Evolutionary conservation across 2,888 invertebrate species (phyloP).

Genomic region (Melinaea menophilus): DNA sequence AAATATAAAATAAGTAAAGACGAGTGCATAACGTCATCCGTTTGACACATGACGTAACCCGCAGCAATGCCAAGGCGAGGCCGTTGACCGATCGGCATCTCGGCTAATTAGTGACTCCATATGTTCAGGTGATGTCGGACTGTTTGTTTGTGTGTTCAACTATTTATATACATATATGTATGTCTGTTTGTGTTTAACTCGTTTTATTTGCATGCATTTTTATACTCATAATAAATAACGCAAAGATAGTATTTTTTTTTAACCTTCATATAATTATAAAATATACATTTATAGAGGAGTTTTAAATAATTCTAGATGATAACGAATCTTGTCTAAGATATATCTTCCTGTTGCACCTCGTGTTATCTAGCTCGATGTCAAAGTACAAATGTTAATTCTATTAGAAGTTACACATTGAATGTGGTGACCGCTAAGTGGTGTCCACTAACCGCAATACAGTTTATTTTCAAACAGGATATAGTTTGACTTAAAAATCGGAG

Average conservation of each 20-base stretch:
- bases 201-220: no score
- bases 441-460: neutral
- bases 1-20: neutral
- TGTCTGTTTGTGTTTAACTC: neutral
- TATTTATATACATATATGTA: neutral
- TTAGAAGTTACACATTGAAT: neutral
- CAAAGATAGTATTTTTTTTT: no score
- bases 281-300: no score
- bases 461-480: neutral
- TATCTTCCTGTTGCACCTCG: no score
- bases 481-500: no score
- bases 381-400: neutral
- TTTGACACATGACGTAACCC: constrained; percentile 50
- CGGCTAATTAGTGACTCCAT: constrained; percentile 47
- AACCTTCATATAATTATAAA: no score
- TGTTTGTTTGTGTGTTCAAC: neutral
- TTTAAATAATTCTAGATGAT: no score
- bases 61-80: constrained; percentile 62
- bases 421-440: neutral
- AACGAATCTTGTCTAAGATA: neutral
- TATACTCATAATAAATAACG: no score
- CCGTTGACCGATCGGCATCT: constrained; percentile 51
- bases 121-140: constrained; percentile 23
- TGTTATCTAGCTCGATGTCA: neutral
- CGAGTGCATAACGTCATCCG: constrained; percentile 33